Evolutionary conservation across 2,888 invertebrate genomes (phyloP).

Genomic region (Lacanobia oleracea): DNA sequence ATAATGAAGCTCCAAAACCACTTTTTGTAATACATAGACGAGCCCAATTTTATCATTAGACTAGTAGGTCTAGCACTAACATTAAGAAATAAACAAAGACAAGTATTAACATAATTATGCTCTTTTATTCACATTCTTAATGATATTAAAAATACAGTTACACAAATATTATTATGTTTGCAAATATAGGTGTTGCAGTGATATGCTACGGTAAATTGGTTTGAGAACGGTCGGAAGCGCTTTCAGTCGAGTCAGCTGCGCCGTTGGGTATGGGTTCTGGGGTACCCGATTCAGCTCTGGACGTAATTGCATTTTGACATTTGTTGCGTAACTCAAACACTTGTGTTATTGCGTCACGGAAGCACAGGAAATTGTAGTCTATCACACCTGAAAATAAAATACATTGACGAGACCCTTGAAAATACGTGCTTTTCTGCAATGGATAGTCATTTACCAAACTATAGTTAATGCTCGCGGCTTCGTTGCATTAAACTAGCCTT

Average conservation of each 20-base stretch:
- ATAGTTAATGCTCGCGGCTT: too few species aligned
- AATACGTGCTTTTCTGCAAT: too few species aligned
- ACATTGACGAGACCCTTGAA: background rate
- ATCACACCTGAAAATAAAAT: conserved; percentile 94
- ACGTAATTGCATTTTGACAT: conserved; percentile 87
- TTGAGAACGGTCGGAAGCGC: conserved; percentile 79
- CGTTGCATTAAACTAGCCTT: too few species aligned
- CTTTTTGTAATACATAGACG: too few species aligned
- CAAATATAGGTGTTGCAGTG: conserved; percentile 52
- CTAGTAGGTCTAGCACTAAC: too few species aligned
- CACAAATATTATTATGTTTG: conserved; percentile 53
- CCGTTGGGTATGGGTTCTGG: conserved; percentile 83
- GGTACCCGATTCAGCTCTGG: conserved; percentile 74
- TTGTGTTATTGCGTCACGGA: conserved; percentile 98
- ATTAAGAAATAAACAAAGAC: conserved; percentile 25
- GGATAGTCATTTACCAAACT: too few species aligned
- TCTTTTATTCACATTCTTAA: conserved; percentile 62
- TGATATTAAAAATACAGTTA: conserved; percentile 65
- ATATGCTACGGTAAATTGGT: conserved; percentile 80
- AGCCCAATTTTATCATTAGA: too few species aligned
- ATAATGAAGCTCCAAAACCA: too few species aligned
- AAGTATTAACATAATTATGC: conserved; percentile 59
- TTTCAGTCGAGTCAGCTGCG: conserved; percentile 81
- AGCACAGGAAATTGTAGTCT: conserved; percentile 99
- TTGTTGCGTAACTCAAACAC: conserved; percentile 97